Percentiles rank a stretch among this genome's conserved stretches.
Evolutionary conservation across 2,797 vertebrate genomes (phyloP).

Genomic region (Aulostomus chinensis): DNA sequence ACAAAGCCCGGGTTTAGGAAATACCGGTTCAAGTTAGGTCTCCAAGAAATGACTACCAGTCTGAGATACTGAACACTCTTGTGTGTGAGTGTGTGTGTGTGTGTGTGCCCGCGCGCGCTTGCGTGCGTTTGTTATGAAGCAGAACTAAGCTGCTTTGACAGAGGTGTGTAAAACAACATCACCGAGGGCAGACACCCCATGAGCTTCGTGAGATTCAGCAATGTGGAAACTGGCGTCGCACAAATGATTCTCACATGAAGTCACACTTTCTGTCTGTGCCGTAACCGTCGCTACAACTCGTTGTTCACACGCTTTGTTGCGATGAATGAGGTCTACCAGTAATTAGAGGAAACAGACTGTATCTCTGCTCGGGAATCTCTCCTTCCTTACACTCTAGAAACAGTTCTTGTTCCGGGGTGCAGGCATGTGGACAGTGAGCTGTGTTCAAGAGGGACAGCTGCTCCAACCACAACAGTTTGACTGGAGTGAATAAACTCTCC

Average conservation of each 20-base stretch:
- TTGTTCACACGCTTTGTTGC: conserved; percentile 11
- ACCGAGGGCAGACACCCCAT: conserved; percentile 46
- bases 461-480: conserved; percentile 6
- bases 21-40: no score
- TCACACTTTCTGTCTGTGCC: conserved; percentile 43
- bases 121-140: conserved; percentile 32
- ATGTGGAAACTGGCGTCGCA: conserved; percentile 65
- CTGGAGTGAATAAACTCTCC: conserved; percentile 25
- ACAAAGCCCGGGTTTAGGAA: no score
- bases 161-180: conserved; percentile 48
- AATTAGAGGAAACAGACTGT: conserved; percentile 24
- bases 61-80: no score
- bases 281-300: conserved; percentile 8
- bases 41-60: no score
- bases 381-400: conserved; percentile 28
- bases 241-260: conserved; percentile 66
- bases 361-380: conserved; percentile 24
- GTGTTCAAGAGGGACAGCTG: conserved; percentile 10
- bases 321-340: conserved; percentile 32
- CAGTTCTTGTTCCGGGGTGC: conserved; percentile 44
- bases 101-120: conserved; percentile 4
- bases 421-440: conserved; percentile 9
- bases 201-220: conserved; percentile 63
- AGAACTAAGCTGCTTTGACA: conserved; percentile 54
- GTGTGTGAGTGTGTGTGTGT: neutral